Percentiles rank a stretch among this genome's conserved stretches.
phyloP scores from a whole-genome alignment of 2,888 invertebrate genomes.

The Drosophila paramelanica region DNA sequence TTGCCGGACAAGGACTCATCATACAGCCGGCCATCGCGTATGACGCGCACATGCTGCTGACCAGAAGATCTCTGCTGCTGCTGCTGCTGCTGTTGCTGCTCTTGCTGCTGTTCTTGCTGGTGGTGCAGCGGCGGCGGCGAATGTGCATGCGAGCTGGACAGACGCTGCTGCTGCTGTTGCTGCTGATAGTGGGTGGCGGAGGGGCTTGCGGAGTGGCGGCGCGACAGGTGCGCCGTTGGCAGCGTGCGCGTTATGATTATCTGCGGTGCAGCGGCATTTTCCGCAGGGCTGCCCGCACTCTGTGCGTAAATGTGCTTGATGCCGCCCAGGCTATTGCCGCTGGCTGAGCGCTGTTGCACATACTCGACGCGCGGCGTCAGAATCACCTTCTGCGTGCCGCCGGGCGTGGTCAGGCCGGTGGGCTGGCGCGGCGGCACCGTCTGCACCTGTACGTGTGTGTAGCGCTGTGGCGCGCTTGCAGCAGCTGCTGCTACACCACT shows the following conservation, averaged over 20 bases:
- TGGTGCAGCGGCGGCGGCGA: conserved; percentile 44
- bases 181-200: conserved; percentile 73
- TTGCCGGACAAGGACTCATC: conserved; percentile 72
- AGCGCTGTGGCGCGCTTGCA: conserved; percentile 61
- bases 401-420: conserved; percentile 68
- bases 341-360: conserved; percentile 65
- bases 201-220: conserved; percentile 81
- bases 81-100: conserved; percentile 39
- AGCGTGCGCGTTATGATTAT: conserved; percentile 83
- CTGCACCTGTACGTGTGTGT: conserved; percentile 83
- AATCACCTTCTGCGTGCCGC: conserved; percentile 82
- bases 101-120: conserved; percentile 25
- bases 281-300: conserved; percentile 23
- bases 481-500: conserved; percentile 12
- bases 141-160: conserved; percentile 8
- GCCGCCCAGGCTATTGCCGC: conserved; percentile 31
- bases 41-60: conserved; percentile 84
- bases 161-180: conserved; percentile 21
- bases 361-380: conserved; percentile 83
- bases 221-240: conserved; percentile 60
- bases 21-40: conserved; percentile 84
- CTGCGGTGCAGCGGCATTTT: conserved; percentile 66
- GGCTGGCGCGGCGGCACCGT: conserved; percentile 81
- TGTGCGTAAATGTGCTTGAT: conserved; percentile 68
- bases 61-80: conserved; percentile 10